Conservation (phyloP, 2,888 invertebrate species). For the Conops quadrifasciatus region DNA sequence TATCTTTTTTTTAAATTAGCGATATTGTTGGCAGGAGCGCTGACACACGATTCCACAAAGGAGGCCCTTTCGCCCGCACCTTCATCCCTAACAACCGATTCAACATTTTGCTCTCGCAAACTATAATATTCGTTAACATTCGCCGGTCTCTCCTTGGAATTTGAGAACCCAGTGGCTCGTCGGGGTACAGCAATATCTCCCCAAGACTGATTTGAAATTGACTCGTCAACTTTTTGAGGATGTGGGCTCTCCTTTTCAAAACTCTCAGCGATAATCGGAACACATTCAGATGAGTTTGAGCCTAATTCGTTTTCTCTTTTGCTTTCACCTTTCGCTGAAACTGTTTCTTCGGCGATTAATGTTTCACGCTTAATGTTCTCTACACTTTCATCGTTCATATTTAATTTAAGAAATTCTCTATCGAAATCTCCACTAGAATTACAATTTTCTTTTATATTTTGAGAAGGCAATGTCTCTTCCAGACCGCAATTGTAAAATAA, state of each 20-base stretch:
- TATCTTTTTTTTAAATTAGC: constrained; percentile 31
- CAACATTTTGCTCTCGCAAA: not conserved
- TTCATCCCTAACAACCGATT: not conserved
- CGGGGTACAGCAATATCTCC: constrained; percentile 29
- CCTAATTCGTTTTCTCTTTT: too few species aligned
- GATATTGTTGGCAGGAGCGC: constrained; percentile 6
- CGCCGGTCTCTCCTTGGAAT: too few species aligned
- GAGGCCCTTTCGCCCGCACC: not conserved
- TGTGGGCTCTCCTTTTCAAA: constrained; percentile 18
- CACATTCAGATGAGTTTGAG: not conserved
- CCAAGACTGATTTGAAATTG: constrained; percentile 15
- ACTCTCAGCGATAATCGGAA: constrained; percentile 25
- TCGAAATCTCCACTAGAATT: not conserved
- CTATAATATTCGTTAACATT: not conserved
- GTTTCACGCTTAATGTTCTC: not conserved
- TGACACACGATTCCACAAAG: not conserved
- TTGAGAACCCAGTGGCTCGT: constrained; percentile 1
- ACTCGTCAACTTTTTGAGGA: not conserved
- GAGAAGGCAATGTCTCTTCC: constrained; percentile 34
- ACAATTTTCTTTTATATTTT: not conserved
- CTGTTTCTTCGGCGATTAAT: not conserved
- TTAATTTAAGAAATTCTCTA: not conserved
- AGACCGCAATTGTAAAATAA: constrained; percentile 37
- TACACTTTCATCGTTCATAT: not conserved
- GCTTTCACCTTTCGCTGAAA: too few species aligned